Conservation (phyloP, 64 coral and sea anemone species). For the Stichodactyla helianthus region DNA sequence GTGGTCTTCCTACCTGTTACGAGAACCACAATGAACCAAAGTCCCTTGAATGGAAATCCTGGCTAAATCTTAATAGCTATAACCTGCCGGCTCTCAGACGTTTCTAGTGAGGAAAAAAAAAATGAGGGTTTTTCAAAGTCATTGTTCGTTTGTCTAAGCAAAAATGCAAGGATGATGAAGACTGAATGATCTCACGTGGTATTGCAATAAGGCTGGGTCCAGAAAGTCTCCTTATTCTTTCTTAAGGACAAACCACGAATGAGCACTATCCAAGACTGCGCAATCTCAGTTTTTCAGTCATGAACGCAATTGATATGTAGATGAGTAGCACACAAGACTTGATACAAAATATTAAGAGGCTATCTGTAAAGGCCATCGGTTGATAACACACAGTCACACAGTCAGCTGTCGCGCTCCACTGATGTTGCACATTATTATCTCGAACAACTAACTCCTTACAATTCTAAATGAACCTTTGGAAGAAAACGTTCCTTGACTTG, state of each 20-base stretch:
- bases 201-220: not conserved
- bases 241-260: not conserved
- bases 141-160: not conserved
- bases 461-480: not conserved
- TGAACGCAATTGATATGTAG: not conserved
- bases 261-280: not conserved
- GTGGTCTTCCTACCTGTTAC: not conserved
- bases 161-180: not conserved
- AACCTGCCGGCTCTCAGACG: not conserved
- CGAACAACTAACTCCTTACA: not conserved
- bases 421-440: not conserved
- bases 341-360: constrained; percentile 6
- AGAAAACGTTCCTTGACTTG: not conserved
- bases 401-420: not conserved
- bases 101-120: not conserved
- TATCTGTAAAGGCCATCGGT: not conserved
- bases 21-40: not conserved
- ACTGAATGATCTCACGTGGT: not conserved
- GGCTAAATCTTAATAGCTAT: not conserved
- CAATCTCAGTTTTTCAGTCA: constrained; percentile 5
- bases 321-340: not conserved
- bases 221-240: not conserved
- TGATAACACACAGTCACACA: constrained; percentile 2
- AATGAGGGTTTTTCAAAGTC: not conserved
- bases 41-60: not conserved